A percentile compares a stretch with the other conserved stretches of the same genome.
phyloP scores from a whole-genome alignment of 2,797 vertebrate genomes.

The Toxotes lorentzi region DNA sequence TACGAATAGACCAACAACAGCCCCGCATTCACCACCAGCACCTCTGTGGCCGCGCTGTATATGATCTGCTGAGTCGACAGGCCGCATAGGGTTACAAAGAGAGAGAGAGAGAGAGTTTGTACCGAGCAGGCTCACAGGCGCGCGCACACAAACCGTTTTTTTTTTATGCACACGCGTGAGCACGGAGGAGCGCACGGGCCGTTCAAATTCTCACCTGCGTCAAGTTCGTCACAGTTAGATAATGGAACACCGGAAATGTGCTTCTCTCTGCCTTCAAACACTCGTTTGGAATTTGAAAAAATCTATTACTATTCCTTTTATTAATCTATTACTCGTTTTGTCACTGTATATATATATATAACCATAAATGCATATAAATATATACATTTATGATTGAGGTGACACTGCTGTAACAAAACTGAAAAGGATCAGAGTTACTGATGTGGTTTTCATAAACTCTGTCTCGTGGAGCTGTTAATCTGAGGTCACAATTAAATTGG shows the following conservation, averaged over 20 bases:
- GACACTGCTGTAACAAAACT: too few relatives aligned
- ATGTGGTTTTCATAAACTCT: too few relatives aligned
- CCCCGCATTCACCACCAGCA: conserved; percentile 58
- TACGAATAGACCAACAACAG: conserved; percentile 77
- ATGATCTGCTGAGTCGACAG: conserved; percentile 80
- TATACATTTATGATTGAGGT: too few relatives aligned
- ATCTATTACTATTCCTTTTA: too few relatives aligned
- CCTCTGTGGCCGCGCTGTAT: conserved; percentile 56
- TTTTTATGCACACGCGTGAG: conserved; percentile 16
- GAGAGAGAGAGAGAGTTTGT: conserved; percentile 9
- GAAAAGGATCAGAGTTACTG: too few relatives aligned
- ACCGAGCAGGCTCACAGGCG: background rate
- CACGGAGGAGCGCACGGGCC: background rate
- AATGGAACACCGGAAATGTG: background rate
- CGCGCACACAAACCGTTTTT: conserved; percentile 21
- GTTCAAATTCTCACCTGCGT: conserved; percentile 27
- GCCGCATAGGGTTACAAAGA: conserved; percentile 22
- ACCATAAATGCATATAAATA: too few relatives aligned
- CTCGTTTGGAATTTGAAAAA: background rate
- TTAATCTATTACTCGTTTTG: too few relatives aligned
- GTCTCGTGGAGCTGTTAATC: background rate
- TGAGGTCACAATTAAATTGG: background rate
- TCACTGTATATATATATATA: too few relatives aligned
- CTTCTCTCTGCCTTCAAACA: background rate
- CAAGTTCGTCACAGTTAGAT: background rate